Evolutionary conservation across 2,888 invertebrate genomes (phyloP).

Genomic region (Spodoptera littoralis): DNA sequence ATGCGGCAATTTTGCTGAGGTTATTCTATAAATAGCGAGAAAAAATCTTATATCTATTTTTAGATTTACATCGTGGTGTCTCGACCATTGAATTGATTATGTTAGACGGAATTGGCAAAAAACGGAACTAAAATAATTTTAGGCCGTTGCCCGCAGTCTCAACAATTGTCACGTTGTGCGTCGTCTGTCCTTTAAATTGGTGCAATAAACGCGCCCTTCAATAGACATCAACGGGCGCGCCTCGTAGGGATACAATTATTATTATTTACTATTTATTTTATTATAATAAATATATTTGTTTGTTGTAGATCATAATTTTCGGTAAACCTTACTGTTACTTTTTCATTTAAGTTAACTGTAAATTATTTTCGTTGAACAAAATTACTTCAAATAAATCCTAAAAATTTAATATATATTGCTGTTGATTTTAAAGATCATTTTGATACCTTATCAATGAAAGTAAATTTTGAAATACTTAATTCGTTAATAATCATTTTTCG

Average conservation of each 20-base stretch:
- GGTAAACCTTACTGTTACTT: no score
- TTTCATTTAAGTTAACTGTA: no score
- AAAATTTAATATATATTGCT: constrained; percentile 14
- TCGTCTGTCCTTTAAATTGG: constrained; percentile 16
- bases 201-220: constrained; percentile 63
- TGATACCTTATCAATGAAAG: constrained; percentile 33
- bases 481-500: neutral
- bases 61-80: no score
- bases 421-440: constrained; percentile 27
- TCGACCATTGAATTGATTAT: no score
- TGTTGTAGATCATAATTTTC: no score
- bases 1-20: no score
- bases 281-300: neutral
- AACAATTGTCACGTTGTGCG: constrained; percentile 1
- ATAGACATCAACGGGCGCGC: constrained; percentile 76
- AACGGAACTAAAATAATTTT: neutral
- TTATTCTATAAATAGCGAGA: no score
- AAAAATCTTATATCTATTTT: no score
- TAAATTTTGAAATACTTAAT: constrained; percentile 27
- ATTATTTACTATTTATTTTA: no score
- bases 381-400: no score
- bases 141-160: neutral
- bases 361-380: no score
- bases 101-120: constrained; percentile 8
- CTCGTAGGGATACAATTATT: no score